A percentile compares a stretch with the other conserved stretches of the same genome.
Evolutionary conservation across 2,113 vertebrate genomes (phyloP).

Genomic region (Etheostoma cragini): DNA sequence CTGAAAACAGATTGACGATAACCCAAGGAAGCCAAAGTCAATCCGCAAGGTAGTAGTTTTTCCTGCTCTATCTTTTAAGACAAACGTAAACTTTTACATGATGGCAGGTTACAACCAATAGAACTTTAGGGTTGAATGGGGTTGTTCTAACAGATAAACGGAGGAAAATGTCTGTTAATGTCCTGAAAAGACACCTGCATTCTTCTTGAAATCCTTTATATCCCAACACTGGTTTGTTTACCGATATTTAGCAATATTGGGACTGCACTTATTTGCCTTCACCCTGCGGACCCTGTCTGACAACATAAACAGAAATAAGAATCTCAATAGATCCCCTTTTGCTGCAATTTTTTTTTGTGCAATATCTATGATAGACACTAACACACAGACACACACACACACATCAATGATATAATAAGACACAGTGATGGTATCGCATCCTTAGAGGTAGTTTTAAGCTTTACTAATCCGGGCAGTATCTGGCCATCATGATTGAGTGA

Average conservation of each 20-base stretch:
- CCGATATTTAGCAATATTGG: background rate
- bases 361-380: background rate
- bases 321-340: background rate
- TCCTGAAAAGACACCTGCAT: conserved; percentile 21
- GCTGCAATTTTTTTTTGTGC: background rate
- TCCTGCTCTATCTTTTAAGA: conserved; percentile 2
- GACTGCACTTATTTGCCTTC: background rate
- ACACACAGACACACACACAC: conserved; percentile 5
- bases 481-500: conserved; percentile 1
- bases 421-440: conserved; percentile 29
- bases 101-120: conserved; percentile 23
- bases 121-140: conserved; percentile 3
- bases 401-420: conserved; percentile 51
- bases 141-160: conserved; percentile 11
- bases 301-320: background rate
- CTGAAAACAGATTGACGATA: background rate
- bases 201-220: conserved; percentile 12
- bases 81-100: conserved; percentile 1
- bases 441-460: conserved; percentile 28
- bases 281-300: conserved; percentile 1
- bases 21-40: background rate
- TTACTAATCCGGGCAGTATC: conserved; percentile 10
- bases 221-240: background rate
- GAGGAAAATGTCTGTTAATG: background rate
- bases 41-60: background rate